These are phyloP conservation scores for Eurystomus gularis DNA, from an alignment of 2,113 vertebrate genomes.

Conservation along the genomic window DNA sequence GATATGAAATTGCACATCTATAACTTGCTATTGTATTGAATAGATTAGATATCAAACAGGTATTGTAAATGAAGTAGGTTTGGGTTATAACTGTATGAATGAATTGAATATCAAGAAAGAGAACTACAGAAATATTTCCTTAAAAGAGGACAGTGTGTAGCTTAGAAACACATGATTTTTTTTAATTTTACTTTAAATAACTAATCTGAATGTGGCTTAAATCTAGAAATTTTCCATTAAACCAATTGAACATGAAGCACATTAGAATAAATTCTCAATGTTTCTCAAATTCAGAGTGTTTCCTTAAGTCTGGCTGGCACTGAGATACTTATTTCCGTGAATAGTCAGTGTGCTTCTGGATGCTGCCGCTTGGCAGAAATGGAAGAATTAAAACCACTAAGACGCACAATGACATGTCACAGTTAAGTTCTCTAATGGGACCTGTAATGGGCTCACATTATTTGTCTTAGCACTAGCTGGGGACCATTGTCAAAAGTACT, in stretches of 20 bases:
- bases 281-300: not conserved
- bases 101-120: conserved; percentile 3
- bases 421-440: not conserved
- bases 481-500: not conserved
- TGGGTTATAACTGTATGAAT: conserved; percentile 36
- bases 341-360: not conserved
- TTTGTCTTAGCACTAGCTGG: not conserved
- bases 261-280: not conserved
- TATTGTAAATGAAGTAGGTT: conserved; percentile 34
- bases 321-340: not conserved
- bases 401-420: not conserved
- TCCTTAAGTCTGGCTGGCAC: not conserved
- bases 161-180: not conserved
- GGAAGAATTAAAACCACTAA: not conserved
- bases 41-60: conserved; percentile 48
- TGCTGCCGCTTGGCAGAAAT: not conserved
- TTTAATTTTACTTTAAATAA: not conserved
- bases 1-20: conserved; percentile 43
- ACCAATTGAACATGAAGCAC: not conserved
- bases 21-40: conserved; percentile 30
- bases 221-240: not conserved
- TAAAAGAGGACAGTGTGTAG: not conserved
- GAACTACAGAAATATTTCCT: not conserved
- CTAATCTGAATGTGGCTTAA: not conserved
- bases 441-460: not conserved